These are phyloP conservation scores for Trematomus bernacchii DNA, from an alignment of 2,797 vertebrate genomes.

Conservation along the genomic window DNA sequence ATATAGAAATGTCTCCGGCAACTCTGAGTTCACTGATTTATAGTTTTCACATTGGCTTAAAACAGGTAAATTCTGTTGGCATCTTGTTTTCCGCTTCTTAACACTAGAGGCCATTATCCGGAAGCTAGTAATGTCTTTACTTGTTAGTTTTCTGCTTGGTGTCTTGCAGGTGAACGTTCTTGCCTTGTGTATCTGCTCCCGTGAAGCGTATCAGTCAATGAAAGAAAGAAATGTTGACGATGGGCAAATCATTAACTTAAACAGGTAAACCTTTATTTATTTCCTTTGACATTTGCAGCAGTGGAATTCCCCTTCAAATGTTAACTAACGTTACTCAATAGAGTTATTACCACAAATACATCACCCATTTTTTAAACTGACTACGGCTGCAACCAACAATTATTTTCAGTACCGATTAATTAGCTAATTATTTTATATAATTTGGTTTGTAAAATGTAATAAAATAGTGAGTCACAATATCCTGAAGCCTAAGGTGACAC, in stretches of 20 bases:
- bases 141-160: not conserved
- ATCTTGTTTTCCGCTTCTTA: not conserved
- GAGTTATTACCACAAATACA: not conserved
- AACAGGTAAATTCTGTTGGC: too few relatives aligned
- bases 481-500: not conserved
- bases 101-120: not conserved
- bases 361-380: not conserved
- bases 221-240: slow-evolving; percentile 91
- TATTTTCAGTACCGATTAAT: not conserved
- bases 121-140: not conserved
- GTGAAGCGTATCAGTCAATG: slow-evolving; percentile 93
- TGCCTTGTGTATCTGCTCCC: slow-evolving; percentile 89
- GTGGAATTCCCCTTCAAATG: too few relatives aligned
- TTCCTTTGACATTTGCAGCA: not conserved
- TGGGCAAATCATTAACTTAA: slow-evolving; percentile 93
- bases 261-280: slow-evolving; percentile 82
- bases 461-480: not conserved
- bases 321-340: not conserved
- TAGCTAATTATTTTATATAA: not conserved
- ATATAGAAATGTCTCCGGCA: not conserved
- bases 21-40: not conserved
- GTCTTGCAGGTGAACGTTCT: slow-evolving; percentile 88
- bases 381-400: not conserved
- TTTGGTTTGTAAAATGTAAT: not conserved
- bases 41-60: not conserved